Percentiles rank a stretch among this genome's conserved stretches.
phyloP scores from a whole-genome alignment of 2,113 vertebrate genomes.

The Nansenia antarctica region DNA sequence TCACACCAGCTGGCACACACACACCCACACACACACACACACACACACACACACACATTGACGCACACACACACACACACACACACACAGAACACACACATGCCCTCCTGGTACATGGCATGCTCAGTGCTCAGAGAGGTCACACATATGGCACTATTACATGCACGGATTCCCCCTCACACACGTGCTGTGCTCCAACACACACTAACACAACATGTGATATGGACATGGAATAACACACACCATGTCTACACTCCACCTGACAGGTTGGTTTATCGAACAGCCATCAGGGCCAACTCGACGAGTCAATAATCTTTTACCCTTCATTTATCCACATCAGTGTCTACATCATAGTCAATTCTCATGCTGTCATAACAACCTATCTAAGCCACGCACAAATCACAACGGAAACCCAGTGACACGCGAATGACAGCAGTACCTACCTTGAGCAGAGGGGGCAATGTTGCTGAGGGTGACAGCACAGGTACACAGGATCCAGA shows the following conservation, averaged over 20 bases:
- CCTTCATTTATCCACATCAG: conserved; percentile 29
- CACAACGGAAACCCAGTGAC: background rate
- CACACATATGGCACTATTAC: conserved; percentile 72
- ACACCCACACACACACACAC: conserved; percentile 34
- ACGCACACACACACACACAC: conserved; percentile 15
- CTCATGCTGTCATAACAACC: background rate
- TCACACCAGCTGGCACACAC: conserved; percentile 31
- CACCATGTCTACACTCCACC: conserved; percentile 17
- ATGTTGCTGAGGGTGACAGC: conserved; percentile 67
- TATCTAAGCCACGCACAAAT: background rate
- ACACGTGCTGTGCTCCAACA: conserved; percentile 42
- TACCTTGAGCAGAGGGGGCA: conserved; percentile 73
- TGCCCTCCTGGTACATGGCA: conserved; percentile 58
- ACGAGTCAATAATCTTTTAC: conserved; percentile 59
- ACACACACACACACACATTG: conserved; percentile 13
- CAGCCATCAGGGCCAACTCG: conserved; percentile 43
- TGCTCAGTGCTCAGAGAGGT: conserved; percentile 66
- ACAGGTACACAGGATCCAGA: conserved; percentile 68
- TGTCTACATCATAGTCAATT: background rate
- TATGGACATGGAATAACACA: conserved; percentile 65
- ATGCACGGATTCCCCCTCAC: conserved; percentile 62
- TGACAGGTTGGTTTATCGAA: conserved; percentile 58
- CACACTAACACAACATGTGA: conserved; percentile 58
- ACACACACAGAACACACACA: conserved; percentile 12
- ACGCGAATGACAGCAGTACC: conserved; percentile 55